These are phyloP conservation scores for Ia io DNA, from an alignment of 2,113 vertebrate genomes.

Conservation along the genomic window DNA sequence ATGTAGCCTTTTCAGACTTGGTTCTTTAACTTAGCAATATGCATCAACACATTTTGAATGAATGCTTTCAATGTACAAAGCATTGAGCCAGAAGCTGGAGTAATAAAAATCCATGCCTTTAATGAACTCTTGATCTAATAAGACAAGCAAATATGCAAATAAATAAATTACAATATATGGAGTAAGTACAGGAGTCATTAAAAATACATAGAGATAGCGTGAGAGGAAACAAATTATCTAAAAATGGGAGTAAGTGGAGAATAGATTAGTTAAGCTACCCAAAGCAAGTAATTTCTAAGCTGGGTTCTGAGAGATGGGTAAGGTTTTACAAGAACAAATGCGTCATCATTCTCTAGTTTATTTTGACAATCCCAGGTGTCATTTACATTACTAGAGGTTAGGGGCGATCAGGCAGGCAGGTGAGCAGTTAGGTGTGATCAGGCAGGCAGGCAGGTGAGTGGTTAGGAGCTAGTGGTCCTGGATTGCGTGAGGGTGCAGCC, in stretches of 20 bases:
- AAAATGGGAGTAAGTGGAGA: neutral
- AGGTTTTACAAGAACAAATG: neutral
- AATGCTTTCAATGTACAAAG: neutral
- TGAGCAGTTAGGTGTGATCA: too few relatives aligned
- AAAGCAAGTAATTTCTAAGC: neutral
- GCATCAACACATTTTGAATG: neutral
- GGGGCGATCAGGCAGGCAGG: too few relatives aligned
- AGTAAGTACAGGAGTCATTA: neutral
- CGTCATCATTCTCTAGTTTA: neutral
- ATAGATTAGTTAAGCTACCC: neutral
- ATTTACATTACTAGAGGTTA: neutral
- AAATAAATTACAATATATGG: neutral
- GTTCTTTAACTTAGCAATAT: neutral
- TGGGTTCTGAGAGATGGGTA: neutral
- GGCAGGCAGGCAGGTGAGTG: too few relatives aligned
- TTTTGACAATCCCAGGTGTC: neutral
- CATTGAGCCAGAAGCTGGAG: neutral
- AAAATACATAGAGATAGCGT: neutral
- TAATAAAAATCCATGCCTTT: neutral
- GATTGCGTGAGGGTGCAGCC: too few relatives aligned
- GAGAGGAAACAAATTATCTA: neutral
- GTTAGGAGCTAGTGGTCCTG: too few relatives aligned
- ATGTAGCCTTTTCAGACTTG: neutral
- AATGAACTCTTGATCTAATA: neutral
- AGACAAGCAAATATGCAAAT: neutral